Base-by-base conservation (phyloP, 1,140 invertebrate species). In the Tetranychus cinnabarinus region DNA sequence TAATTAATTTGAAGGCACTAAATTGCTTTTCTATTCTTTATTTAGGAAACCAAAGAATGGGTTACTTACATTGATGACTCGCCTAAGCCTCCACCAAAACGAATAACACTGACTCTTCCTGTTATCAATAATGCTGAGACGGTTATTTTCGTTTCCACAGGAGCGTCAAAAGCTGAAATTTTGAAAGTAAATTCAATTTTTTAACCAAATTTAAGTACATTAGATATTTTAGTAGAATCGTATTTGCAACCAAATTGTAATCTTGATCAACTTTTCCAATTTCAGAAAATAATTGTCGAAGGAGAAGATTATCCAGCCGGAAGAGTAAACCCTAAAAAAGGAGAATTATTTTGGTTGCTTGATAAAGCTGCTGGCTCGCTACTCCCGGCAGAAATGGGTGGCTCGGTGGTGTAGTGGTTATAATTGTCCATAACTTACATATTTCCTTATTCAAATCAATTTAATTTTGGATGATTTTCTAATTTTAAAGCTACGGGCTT, bases 91-190 rank as follows among this genome's bases (percentile, higher is more conserved):
- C 95, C 95, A 4, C 84, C 88, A 8, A 75, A 75, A 56, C 78
- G 95, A 63, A 82, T 98, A 10, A 98, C 93, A 2, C 72, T 99
- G 50, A 97, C 93, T 2, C 82, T 88, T 63, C 86, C 89, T 5
- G 82, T 93, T 6, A 80, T 98, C 15, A 96, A 97, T 69, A 85
- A 85, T 72, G 85, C 91, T 8, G 79, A 77, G 60, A 77, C 79
- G 68, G 85, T 84, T 67, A 78, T 88, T 59, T 95, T 97, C 76
- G 82, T 87, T 34, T 77, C 84, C 3, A 79, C 80, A 61, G 93
- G 92, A 5, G 77, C 77, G 54, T 78, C 80, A 4, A 97, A 98
- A 74, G 85, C 88, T n/a, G 80, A 83, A 34, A 84, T 90, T 69
- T 72, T 96, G 0, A 84, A 92, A 79, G 86, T 89, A 67, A 63